These are phyloP conservation scores for Vollenhovia emeryi DNA, from an alignment of 1,140 invertebrate species.

Conservation along the genomic window DNA sequence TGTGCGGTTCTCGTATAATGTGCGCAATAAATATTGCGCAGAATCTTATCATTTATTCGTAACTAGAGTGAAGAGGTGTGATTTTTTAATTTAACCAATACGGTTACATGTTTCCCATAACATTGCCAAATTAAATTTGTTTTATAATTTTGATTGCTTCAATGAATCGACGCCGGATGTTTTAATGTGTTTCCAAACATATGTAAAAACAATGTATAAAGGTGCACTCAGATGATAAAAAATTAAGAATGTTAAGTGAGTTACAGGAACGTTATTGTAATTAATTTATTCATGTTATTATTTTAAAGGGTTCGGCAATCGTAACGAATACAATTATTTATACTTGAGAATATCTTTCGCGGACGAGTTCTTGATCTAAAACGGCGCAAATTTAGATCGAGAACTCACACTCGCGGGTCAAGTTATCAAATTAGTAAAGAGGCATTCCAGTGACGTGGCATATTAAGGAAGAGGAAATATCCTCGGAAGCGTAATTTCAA, in stretches of 20 bases:
- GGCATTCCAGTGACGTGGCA: not conserved
- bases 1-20: too few species aligned
- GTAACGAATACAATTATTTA: not conserved
- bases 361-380: not conserved
- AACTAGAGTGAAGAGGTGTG: too few species aligned
- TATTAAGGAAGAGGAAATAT: not conserved
- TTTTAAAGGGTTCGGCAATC: not conserved
- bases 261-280: not conserved
- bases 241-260: not conserved
- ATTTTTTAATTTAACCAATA: too few species aligned
- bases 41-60: too few species aligned
- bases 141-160: too few species aligned
- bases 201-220: too few species aligned
- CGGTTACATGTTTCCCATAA: too few species aligned
- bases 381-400: not conserved
- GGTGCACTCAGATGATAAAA: not conserved
- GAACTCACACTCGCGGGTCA: not conserved
- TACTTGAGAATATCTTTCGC: not conserved
- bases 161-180: too few species aligned
- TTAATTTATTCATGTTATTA: not conserved
- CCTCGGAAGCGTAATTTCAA: conserved; percentile 35
- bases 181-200: too few species aligned
- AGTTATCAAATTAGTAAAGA: conserved; percentile 12
- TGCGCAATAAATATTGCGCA: too few species aligned
- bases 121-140: too few species aligned